Evolutionary conservation across 2,113 vertebrate species (phyloP).

Genomic region (Otis tarda): DNA sequence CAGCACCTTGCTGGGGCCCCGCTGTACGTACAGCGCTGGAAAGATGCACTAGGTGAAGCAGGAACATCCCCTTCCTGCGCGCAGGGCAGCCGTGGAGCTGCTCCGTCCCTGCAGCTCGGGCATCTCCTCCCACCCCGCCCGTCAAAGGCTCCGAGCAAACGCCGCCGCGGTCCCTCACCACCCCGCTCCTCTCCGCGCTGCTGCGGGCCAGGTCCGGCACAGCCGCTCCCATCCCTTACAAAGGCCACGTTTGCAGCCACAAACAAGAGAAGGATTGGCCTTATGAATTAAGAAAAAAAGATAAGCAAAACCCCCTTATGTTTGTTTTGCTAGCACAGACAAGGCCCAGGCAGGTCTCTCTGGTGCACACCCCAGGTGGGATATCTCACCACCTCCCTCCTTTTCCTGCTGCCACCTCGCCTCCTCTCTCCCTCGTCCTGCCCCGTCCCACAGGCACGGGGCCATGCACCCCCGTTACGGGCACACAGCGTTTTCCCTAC

Average conservation of each 20-base stretch:
- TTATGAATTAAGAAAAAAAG: background rate
- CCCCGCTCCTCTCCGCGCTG: background rate
- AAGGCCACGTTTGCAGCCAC: background rate
- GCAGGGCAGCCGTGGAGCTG: background rate
- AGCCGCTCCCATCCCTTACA: background rate
- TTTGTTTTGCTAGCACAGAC: background rate
- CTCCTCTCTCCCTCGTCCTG: background rate
- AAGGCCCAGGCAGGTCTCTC: background rate
- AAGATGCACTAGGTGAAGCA: accelerated
- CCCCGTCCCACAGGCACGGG: background rate
- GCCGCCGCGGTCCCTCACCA: background rate
- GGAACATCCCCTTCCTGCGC: background rate
- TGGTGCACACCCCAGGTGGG: background rate
- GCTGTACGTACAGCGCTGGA: background rate
- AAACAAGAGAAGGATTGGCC: background rate
- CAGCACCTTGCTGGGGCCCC: background rate
- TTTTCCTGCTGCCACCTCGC: background rate
- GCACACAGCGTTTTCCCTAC: background rate
- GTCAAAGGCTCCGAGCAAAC: background rate
- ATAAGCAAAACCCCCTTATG: background rate
- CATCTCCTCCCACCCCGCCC: too few species aligned
- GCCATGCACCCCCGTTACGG: accelerated
- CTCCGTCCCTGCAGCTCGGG: background rate
- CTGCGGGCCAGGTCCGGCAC: background rate
- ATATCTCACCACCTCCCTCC: background rate